Conservation (phyloP, 2,113 vertebrate genomes). For the Ictalurus furcatus region DNA sequence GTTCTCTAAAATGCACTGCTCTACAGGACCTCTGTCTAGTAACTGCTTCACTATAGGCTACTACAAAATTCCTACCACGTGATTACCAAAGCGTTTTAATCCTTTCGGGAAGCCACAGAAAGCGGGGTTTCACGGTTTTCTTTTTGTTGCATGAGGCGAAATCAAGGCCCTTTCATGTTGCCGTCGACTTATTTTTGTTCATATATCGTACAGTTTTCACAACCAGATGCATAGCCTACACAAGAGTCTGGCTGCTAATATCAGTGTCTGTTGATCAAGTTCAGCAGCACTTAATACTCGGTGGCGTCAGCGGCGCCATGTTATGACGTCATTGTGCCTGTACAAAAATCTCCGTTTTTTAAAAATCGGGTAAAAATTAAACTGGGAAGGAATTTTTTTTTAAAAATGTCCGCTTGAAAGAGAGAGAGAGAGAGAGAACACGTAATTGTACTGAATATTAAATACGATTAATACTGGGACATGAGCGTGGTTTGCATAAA, state of each 20-base stretch:
- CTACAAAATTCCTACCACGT: slow-evolving; percentile 67
- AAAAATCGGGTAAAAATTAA: slow-evolving; percentile 62
- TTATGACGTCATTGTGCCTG: slow-evolving; percentile 72
- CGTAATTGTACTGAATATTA: slow-evolving; percentile 60
- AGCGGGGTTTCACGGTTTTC: slow-evolving; percentile 59
- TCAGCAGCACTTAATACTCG: slow-evolving; percentile 25
- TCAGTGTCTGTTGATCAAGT: slow-evolving; percentile 22
- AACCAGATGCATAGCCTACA: neutral
- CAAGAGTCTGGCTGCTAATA: neutral
- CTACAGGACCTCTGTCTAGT: slow-evolving; percentile 55
- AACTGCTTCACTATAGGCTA: slow-evolving; percentile 50
- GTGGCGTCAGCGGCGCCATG: slow-evolving; percentile 60
- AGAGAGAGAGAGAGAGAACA: slow-evolving; percentile 30
- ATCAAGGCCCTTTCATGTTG: slow-evolving; percentile 45
- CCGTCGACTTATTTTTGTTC: slow-evolving; percentile 31
- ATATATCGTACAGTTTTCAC: slow-evolving; percentile 6
- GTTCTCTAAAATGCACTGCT: slow-evolving; percentile 18
- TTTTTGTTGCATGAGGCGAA: slow-evolving; percentile 48
- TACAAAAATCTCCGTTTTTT: slow-evolving; percentile 10
- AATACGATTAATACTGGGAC: slow-evolving; percentile 40
- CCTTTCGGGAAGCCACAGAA: slow-evolving; percentile 63
- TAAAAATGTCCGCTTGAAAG: slow-evolving; percentile 64
- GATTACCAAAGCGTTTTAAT: slow-evolving; percentile 67
- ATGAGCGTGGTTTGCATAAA: neutral
- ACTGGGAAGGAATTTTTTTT: slow-evolving; percentile 36